Percentiles rank a stretch among this genome's conserved stretches.
phyloP scores from a whole-genome alignment of 2,113 vertebrate genomes.

The Colinus virginianus region DNA sequence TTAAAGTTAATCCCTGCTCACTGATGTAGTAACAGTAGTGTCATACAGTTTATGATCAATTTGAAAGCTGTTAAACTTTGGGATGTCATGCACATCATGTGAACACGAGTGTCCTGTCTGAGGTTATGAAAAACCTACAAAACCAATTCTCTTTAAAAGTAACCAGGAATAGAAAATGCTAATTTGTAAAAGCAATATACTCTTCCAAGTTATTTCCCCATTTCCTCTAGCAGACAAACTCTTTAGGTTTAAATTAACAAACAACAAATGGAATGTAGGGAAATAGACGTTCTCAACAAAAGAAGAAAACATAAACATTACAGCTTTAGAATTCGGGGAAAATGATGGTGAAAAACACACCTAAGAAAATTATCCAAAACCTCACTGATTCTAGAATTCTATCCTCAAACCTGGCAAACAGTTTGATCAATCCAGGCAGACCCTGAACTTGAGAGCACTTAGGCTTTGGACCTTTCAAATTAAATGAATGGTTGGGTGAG shows the following conservation, averaged over 20 bases:
- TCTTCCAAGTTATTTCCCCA: background rate
- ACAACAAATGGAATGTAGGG: background rate
- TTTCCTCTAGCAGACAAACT: background rate
- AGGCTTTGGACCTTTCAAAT: background rate
- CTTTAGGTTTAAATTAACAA: background rate
- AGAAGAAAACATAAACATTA: background rate
- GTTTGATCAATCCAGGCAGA: background rate
- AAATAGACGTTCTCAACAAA: background rate
- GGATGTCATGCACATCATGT: slow-evolving; percentile 1
- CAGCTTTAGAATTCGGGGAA: background rate
- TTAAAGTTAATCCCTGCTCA: background rate
- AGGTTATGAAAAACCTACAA: slow-evolving; percentile 38
- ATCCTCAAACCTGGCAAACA: background rate
- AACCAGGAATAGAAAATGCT: background rate
- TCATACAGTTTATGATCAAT: slow-evolving; percentile 18
- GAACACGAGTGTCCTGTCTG: background rate
- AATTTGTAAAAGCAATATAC: background rate
- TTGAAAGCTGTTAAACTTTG: slow-evolving; percentile 41
- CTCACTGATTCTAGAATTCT: background rate
- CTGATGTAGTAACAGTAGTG: background rate
- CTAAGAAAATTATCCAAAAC: background rate
- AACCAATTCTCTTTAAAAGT: background rate
- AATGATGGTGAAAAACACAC: background rate
- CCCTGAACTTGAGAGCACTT: background rate
- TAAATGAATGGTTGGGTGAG: background rate